Percentiles rank a stretch among this genome's conserved stretches.
phyloP scores from a whole-genome alignment of 2,113 vertebrate species.

The Dolichotis patagonum region DNA sequence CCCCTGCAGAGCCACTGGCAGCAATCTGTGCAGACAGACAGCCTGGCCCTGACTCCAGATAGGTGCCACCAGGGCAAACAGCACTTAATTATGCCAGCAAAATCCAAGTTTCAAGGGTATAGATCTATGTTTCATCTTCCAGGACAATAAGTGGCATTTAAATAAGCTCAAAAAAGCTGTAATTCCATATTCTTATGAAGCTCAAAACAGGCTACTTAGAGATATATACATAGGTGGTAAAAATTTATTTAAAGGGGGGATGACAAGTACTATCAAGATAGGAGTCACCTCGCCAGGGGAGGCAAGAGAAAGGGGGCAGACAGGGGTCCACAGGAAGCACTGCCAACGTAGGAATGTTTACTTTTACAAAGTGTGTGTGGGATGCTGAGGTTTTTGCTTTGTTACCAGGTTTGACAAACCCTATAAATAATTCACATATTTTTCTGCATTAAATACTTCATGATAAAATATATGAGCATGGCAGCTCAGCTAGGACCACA shows the following conservation, averaged over 20 bases:
- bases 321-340: background rate
- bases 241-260: background rate
- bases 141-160: conserved; percentile 17
- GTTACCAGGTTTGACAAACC: background rate
- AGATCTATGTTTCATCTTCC: conserved; percentile 27
- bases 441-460: background rate
- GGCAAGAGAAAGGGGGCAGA: background rate
- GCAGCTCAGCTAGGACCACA: background rate
- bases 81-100: background rate
- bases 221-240: background rate
- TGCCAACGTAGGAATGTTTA: accelerated
- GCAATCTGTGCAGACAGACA: accelerated
- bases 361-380: background rate
- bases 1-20: accelerated
- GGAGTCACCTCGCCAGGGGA: background rate
- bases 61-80: background rate
- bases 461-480: background rate
- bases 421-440: background rate
- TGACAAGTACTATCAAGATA: background rate
- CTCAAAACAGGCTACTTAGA: background rate
- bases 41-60: background rate
- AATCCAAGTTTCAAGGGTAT: background rate
- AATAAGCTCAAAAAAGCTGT: background rate
- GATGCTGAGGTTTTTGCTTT: background rate
- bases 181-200: background rate